Evolutionary conservation across 2,113 vertebrate genomes (phyloP).

Genomic region (Ophiodon elongatus): DNA sequence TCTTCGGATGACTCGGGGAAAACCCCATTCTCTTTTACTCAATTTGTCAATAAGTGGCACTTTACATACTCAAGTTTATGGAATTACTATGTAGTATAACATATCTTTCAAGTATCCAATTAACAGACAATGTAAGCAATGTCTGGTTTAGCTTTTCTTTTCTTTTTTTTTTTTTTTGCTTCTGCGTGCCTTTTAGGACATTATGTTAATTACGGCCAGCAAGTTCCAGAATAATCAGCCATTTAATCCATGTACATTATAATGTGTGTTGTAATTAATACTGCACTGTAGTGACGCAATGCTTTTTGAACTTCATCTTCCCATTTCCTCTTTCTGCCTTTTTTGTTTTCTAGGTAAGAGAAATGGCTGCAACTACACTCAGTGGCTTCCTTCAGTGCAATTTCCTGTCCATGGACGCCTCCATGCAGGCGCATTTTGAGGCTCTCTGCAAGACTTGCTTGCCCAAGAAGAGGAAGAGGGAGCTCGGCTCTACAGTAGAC

Average conservation of each 20-base stretch:
- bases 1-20: background rate
- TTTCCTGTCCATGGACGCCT: constrained; percentile 91
- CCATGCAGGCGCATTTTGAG: constrained; percentile 95
- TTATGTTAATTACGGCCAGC: background rate
- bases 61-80: background rate
- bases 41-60: background rate
- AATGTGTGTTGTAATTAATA: background rate
- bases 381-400: constrained; percentile 96
- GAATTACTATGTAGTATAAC: background rate
- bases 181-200: background rate
- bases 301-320: background rate
- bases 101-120: background rate
- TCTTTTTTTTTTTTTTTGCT: no score
- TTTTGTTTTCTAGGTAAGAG: constrained; percentile 88
- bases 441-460: constrained; percentile 94
- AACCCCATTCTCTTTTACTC: background rate
- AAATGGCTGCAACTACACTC: constrained; percentile 97
- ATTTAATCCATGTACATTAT: background rate
- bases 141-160: background rate
- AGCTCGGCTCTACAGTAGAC: constrained; percentile 87
- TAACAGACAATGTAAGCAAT: background rate
- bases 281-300: background rate
- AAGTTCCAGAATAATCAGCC: background rate
- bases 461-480: constrained; percentile 92
- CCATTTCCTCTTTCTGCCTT: background rate